phyloP scores from a whole-genome alignment of 2,113 vertebrate species.

The Eublepharis macularius region DNA sequence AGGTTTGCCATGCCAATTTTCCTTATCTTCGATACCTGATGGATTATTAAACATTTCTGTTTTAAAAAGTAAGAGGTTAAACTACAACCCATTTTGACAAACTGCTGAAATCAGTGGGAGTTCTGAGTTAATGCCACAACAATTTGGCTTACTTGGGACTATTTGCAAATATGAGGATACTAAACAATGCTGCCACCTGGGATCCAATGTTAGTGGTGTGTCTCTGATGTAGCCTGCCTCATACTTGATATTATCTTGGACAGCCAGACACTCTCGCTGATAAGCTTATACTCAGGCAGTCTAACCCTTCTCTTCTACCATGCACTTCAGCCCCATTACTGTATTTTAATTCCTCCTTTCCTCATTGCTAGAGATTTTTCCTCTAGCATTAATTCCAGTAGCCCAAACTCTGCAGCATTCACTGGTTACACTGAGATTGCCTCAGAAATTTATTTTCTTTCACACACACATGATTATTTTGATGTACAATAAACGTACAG shows the following conservation, averaged over 20 bases:
- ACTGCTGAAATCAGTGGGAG: not conserved
- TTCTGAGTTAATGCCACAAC: not conserved
- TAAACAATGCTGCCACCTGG: not conserved
- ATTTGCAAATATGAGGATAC: not conserved
- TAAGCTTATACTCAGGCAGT: not conserved
- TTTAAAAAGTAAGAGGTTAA: not conserved
- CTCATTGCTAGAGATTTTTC: too few relatives aligned
- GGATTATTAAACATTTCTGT: slow-evolving; percentile 1
- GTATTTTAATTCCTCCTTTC: too few relatives aligned
- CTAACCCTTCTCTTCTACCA: not conserved
- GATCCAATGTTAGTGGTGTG: too few relatives aligned
- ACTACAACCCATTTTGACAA: slow-evolving; percentile 16
- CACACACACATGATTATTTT: too few relatives aligned
- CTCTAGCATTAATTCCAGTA: too few relatives aligned
- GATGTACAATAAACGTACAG: too few relatives aligned
- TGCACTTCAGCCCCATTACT: not conserved
- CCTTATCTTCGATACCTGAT: slow-evolving; percentile 90
- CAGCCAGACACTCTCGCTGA: not conserved
- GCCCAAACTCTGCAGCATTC: too few relatives aligned
- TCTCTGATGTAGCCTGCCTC: not conserved
- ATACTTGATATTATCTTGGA: not conserved
- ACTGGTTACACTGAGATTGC: too few relatives aligned
- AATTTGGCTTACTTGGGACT: not conserved
- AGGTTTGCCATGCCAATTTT: slow-evolving; percentile 92
- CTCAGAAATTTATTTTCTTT: too few relatives aligned